These are phyloP conservation scores for Callyntrura guangdongensis DNA, from an alignment of 2,888 invertebrate species.

Conservation along the genomic window DNA sequence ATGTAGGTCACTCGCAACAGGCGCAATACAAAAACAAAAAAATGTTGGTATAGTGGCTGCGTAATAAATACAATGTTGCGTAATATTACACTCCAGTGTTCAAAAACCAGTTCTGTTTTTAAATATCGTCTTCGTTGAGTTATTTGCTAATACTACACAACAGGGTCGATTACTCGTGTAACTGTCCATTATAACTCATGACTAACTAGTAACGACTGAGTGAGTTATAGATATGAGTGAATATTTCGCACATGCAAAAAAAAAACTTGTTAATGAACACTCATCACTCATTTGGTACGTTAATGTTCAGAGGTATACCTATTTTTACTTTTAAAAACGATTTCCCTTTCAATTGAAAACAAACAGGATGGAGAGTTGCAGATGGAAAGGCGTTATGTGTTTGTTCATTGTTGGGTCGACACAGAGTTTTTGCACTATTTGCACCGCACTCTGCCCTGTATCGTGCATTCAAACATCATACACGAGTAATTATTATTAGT, in stretches of 20 bases:
- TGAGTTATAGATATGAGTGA: background rate
- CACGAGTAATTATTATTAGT: slow-evolving; percentile 1
- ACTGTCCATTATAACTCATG: too few relatives aligned
- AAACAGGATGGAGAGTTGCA: slow-evolving; percentile 49
- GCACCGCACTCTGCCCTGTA: too few relatives aligned
- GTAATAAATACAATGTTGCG: background rate
- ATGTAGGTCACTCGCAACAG: slow-evolving; percentile 39
- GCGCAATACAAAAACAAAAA: slow-evolving; percentile 13
- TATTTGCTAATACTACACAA: too few relatives aligned
- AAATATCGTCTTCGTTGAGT: too few relatives aligned
- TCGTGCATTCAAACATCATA: too few relatives aligned
- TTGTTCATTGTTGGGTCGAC: background rate
- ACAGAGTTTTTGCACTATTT: too few relatives aligned
- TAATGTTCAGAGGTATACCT: background rate
- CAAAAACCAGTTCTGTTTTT: too few relatives aligned
- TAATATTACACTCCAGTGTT: background rate
- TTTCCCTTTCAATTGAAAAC: slow-evolving; percentile 50
- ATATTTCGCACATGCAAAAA: background rate
- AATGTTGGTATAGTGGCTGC: background rate
- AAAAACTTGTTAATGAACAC: background rate
- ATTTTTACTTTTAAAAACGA: slow-evolving; percentile 26
- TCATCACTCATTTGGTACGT: background rate
- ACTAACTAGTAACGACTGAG: background rate
- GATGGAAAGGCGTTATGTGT: background rate
- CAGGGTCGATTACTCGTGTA: too few relatives aligned